Evolutionary conservation across 1,140 invertebrate species (phyloP).

Genomic region (Aphidius gifuensis): DNA sequence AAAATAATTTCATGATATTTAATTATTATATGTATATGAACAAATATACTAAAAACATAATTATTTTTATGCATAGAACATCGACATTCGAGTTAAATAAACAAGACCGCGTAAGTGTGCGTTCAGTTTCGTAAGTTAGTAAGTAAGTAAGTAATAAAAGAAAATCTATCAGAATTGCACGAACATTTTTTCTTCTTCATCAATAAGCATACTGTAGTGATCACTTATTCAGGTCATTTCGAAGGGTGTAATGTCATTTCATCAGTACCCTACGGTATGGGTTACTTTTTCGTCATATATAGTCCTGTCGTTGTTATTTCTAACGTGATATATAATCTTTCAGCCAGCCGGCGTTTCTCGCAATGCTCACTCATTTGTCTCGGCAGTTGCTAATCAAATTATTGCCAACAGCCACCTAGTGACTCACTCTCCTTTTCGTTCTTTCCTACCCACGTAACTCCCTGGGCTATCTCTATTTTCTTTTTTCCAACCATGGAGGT

Average conservation of each 20-base stretch:
- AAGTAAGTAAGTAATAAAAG: no score
- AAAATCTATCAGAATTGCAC: background rate
- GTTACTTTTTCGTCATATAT: slow-evolving; percentile 10
- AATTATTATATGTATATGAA: no score
- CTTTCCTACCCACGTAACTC: slow-evolving; percentile 27
- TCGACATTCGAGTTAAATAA: background rate
- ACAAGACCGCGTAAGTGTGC: background rate
- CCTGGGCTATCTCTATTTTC: background rate
- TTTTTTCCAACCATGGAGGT: background rate
- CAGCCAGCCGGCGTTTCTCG: slow-evolving; percentile 52
- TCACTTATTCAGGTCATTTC: slow-evolving; percentile 6
- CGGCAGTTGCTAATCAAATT: slow-evolving; percentile 53
- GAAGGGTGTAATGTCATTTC: background rate
- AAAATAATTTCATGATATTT: no score
- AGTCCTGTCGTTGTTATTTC: slow-evolving; percentile 34
- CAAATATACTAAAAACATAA: no score
- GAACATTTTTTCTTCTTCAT: slow-evolving; percentile 1
- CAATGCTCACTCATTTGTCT: slow-evolving; percentile 55
- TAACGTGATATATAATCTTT: slow-evolving; percentile 38
- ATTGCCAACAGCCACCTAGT: slow-evolving; percentile 38
- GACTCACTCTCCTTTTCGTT: background rate
- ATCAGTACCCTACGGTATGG: background rate
- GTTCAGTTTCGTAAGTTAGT: no score
- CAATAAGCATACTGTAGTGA: background rate
- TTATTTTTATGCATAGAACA: no score